A percentile compares a stretch with the other conserved stretches of the same genome.
Evolutionary conservation across 2,888 invertebrate species (phyloP).

Genomic region (Amaurobius ferox): DNA sequence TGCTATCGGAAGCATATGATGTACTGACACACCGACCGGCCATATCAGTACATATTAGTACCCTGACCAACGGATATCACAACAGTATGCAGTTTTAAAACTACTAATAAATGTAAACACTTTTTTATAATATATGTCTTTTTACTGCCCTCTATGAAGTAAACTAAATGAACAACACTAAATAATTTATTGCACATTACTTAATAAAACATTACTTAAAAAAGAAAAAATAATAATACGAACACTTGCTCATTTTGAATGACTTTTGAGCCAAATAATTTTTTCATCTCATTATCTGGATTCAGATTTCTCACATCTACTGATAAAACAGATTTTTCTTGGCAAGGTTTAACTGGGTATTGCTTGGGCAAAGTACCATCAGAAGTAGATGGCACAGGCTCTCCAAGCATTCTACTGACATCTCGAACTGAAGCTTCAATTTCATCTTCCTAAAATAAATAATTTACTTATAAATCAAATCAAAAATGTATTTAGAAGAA

Average conservation of each 20-base stretch:
- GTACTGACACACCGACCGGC: too few species aligned
- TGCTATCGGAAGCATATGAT: too few species aligned
- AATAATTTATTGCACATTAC: too few species aligned
- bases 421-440: slow-evolving; percentile 83
- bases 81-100: too few species aligned
- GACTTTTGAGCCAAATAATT: slow-evolving; percentile 88
- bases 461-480: not conserved
- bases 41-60: too few species aligned
- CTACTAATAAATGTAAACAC: too few species aligned
- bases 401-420: slow-evolving; percentile 84
- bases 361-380: slow-evolving; percentile 20
- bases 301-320: slow-evolving; percentile 86
- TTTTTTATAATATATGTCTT: too few species aligned
- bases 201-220: too few species aligned
- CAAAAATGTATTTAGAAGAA: not conserved
- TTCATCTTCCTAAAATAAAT: slow-evolving; percentile 81
- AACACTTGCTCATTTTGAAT: slow-evolving; percentile 83
- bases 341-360: slow-evolving; percentile 21
- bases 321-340: slow-evolving; percentile 80
- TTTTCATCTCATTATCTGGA: slow-evolving; percentile 87
- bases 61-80: too few species aligned
- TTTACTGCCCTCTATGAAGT: too few species aligned
- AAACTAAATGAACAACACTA: too few species aligned
- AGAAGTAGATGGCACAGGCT: slow-evolving; percentile 75
- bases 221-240: slow-evolving; percentile 18